Evolutionary conservation across 2,888 invertebrate genomes (phyloP).

Genomic region (Sepioteuthis lessoniana): DNA sequence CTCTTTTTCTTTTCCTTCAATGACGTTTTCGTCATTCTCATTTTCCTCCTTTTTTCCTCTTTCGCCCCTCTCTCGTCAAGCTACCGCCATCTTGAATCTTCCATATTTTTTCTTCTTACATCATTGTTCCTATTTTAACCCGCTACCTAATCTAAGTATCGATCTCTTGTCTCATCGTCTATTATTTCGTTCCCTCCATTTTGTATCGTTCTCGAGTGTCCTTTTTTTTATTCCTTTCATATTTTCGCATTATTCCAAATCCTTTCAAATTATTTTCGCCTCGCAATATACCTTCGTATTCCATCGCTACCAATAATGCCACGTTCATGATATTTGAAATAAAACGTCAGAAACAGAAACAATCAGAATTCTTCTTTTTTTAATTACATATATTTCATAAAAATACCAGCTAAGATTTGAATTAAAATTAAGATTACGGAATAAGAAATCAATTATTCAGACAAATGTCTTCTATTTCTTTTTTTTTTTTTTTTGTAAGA

Average conservation of each 20-base stretch:
- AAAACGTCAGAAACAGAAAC: background rate
- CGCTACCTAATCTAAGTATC: background rate
- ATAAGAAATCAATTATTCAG: conserved; percentile 14
- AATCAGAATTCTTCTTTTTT: background rate
- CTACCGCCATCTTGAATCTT: no score
- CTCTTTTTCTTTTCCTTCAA: background rate
- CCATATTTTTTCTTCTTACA: background rate
- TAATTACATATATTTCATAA: background rate
- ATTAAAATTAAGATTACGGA: background rate
- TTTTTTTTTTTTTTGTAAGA: no score
- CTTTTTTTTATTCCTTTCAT: background rate
- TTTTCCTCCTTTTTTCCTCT: background rate
- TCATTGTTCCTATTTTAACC: background rate
- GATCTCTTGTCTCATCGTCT: background rate
- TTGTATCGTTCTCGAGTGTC: background rate
- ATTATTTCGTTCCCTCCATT: background rate
- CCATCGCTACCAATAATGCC: background rate
- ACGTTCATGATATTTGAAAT: background rate
- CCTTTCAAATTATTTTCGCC: background rate
- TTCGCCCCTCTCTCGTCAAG: no score
- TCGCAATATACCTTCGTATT: background rate
- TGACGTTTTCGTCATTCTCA: background rate
- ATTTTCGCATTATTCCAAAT: background rate
- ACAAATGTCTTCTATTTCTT: background rate
- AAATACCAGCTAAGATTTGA: background rate